These are phyloP conservation scores for Polypterus senegalus DNA, from an alignment of 2,113 vertebrate species.

Conservation along the genomic window DNA sequence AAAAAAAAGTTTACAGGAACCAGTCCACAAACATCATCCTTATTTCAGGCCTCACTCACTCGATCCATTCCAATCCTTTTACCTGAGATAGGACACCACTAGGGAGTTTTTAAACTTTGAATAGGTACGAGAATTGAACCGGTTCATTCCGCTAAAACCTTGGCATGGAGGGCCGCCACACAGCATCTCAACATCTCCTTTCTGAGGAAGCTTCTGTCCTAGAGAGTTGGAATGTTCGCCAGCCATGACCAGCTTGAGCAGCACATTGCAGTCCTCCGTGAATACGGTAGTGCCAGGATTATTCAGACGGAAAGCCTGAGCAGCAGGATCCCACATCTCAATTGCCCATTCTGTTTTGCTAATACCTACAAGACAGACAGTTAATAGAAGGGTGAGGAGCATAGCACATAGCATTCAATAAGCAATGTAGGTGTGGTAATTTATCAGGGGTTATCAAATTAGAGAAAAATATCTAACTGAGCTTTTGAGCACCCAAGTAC, in stretches of 20 bases:
- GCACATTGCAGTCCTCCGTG: constrained; percentile 86
- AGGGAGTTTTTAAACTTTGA: constrained; percentile 96
- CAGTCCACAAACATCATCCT: no score
- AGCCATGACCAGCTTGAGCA: constrained; percentile 87
- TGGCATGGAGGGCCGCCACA: constrained; percentile 90
- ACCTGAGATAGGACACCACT: constrained; percentile 95
- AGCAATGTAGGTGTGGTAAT: no score
- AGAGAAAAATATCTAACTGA: no score
- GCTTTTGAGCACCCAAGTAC: no score
- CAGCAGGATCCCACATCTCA: constrained; percentile 96
- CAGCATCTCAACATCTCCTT: constrained; percentile 89
- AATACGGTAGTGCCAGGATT: constrained; percentile 85
- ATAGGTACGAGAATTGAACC: constrained; percentile 94
- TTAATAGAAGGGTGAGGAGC: no score
- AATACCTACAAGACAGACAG: constrained; percentile 29
- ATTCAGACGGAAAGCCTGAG: constrained; percentile 88
- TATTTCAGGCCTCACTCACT: background rate
- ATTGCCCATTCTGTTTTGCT: constrained; percentile 83
- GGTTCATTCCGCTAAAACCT: constrained; percentile 96
- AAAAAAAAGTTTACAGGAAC: no score
- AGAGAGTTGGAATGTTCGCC: constrained; percentile 75
- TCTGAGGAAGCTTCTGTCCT: constrained; percentile 84
- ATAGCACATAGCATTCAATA: no score
- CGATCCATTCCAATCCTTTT: background rate
- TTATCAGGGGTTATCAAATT: no score